Base-by-base conservation (phyloP, 2,113 vertebrate species). In the Synodontis membranacea region DNA sequence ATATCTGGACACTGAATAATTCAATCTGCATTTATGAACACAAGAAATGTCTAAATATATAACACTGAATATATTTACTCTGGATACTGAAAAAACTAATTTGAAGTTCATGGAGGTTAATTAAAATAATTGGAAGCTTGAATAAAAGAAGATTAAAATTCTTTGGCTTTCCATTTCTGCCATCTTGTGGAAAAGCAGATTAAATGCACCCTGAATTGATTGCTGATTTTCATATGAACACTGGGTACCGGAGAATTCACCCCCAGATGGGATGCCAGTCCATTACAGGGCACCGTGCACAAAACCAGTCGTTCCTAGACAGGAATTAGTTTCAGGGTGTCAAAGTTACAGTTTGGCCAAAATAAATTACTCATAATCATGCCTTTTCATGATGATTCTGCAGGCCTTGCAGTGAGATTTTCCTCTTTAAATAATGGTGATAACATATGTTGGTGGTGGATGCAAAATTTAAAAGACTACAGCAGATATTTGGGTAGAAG, bases 171-270 rank as follows among this genome's bases (percentile, higher is more conserved):
- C 6, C 5, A 68, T 68, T 7, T 64, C 68, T 87, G 85, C 88
- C 88, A 86, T 76, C 90, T 88, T 81, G 84, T 90, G 90, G 90
- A 17, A 37, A 37, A 87, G 25, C 66, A 60, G 15, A 34, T 54
- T n/a, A 39, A 58, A 44, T 88, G 79, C 70, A 79, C 9, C 54
- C 17, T 80, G 4, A 68, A 12, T 44, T 28, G 21, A 12, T 44
- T 28, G 21, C 5, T 34, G 19, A 54, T 50, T 50, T 78, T 78
- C 7, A 8, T 75, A 48, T 72, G 21, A 84, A 84, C 31, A 62
- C 44, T 46, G 58, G 46, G 42, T 62, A 15, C 17, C 48, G 42
- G 10, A n/a, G 4, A 46, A 75, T 75, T 46, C 11, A 14, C 72
- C 23, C 23, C 4, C 42, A 44, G 23, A 14, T 39, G 2, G 34